Percentiles rank a stretch among this genome's conserved stretches.
These are phyloP conservation scores for Cebus imitator DNA, from an alignment of 2,113 vertebrate genomes.

Conservation along the genomic window DNA sequence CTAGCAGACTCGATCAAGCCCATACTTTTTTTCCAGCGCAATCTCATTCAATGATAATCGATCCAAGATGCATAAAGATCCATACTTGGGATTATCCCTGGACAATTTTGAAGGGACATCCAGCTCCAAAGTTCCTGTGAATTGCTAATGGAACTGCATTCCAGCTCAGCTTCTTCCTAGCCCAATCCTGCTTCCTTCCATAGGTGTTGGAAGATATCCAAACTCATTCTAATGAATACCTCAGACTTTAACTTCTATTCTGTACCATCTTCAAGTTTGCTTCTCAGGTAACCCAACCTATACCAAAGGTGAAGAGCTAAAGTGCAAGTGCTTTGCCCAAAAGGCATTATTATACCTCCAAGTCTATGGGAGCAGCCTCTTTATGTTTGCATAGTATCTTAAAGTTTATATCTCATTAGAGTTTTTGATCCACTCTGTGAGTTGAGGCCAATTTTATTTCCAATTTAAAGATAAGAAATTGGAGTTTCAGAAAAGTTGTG, in stretches of 20 bases:
- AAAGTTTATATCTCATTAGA: background rate
- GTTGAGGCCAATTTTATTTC: background rate
- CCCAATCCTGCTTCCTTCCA: background rate
- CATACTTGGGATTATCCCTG: background rate
- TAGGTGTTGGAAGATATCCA: background rate
- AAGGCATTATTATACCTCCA: background rate
- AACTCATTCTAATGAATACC: background rate
- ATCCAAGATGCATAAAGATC: background rate
- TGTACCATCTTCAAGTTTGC: constrained; percentile 1
- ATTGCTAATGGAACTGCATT: background rate
- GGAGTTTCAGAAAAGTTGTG: background rate
- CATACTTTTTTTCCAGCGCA: background rate
- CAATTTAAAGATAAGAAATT: background rate
- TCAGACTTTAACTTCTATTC: background rate
- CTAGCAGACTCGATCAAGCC: background rate
- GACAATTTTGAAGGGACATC: background rate
- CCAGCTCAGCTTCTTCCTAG: background rate
- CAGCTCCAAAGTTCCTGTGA: background rate
- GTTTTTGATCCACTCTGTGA: constrained; percentile 13
- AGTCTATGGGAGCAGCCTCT: background rate
- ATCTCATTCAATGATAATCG: background rate
- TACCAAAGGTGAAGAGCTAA: background rate
- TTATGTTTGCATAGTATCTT: background rate
- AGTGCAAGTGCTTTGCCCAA: background rate
- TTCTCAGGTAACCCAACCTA: background rate